A percentile compares a stretch with the other conserved stretches of the same genome.
Conservation (phyloP, 2,113 vertebrate genomes). For the Ranitomeya imitator region DNA sequence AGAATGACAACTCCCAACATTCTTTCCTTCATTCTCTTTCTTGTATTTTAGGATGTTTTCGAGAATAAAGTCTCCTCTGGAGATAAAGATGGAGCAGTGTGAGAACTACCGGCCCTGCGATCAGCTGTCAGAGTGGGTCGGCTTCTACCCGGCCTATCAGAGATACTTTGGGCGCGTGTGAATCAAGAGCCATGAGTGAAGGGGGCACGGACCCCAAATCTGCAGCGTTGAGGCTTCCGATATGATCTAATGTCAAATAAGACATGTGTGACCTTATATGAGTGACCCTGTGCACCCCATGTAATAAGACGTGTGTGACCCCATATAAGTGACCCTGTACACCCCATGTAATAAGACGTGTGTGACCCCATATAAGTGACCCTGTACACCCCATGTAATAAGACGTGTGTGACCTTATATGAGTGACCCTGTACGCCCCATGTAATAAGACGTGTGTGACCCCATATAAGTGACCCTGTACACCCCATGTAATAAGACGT, state of each 20-base stretch:
- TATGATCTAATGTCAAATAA: neutral
- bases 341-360: neutral
- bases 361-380: neutral
- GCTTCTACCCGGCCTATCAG: conserved; percentile 77
- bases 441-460: no score
- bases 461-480: no score
- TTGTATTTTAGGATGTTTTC: conserved; percentile 60
- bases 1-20: neutral
- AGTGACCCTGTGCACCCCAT: neutral
- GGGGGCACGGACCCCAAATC: neutral
- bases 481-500: no score
- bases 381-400: no score
- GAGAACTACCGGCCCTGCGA: conserved; percentile 75
- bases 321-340: no score
- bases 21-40: conserved; percentile 52
- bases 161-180: conserved; percentile 75
- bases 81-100: conserved; percentile 75
- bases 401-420: no score
- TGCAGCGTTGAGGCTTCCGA: neutral
- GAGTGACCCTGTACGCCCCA: no score
- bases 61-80: conserved; percentile 62
- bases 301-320: no score
- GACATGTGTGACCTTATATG: neutral
- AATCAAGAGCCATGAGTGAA: conserved; percentile 6
- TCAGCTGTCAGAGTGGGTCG: conserved; percentile 73